Evolutionary conservation across 2,888 invertebrate species (phyloP), one percentile per base, ranked within the genome.

Genomic region (Endotricha flammealis): DNA sequence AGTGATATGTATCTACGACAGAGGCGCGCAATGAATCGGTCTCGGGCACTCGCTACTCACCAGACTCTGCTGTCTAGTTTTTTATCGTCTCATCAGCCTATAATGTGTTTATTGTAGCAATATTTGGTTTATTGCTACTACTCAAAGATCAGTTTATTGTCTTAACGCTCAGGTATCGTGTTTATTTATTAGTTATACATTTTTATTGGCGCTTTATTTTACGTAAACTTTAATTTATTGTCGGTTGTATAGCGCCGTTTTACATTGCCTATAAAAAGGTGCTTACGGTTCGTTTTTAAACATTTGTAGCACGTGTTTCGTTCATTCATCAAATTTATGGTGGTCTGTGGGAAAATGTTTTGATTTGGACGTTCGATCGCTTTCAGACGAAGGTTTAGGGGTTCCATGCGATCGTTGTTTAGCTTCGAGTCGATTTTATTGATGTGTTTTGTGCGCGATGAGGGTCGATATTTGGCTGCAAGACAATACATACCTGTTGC

Each of bases 131-230:
- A 85, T 79, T 77, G 71, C 83, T 54, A 63, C 81, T 79, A 77
- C 79, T 82, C 78, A 74, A 68, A 76, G 75, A 78, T 78, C 68
- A 53, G 79, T 86, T 86, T 85, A 83, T 80, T 85, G 83, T 85
- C 75, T 83, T 71, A 76, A 73, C 73, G 73, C 74, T 71, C 83
- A 85, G 86, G 85, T 86, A 83, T 81, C 79, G 77, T 85, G 82
- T 85, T 85, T 82, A 85, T 85, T 86, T 86, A 85, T 85, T 86
- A 85, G 81, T 83, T 85, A 85, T 85, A 86, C 85, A 83, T 82
- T 86, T 86, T 86, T 86, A 86, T 85, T 82, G 72, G 71, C 73
- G 82, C 78, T 85, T 86, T 77, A 86, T 81, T 85, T 85, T 79
- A 83, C 82, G 83, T 86, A 75, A 85, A 81, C 71, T 83, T 83